These are phyloP conservation scores for Tauraco erythrolophus DNA, from an alignment of 2,113 vertebrate genomes.

Conservation along the genomic window DNA sequence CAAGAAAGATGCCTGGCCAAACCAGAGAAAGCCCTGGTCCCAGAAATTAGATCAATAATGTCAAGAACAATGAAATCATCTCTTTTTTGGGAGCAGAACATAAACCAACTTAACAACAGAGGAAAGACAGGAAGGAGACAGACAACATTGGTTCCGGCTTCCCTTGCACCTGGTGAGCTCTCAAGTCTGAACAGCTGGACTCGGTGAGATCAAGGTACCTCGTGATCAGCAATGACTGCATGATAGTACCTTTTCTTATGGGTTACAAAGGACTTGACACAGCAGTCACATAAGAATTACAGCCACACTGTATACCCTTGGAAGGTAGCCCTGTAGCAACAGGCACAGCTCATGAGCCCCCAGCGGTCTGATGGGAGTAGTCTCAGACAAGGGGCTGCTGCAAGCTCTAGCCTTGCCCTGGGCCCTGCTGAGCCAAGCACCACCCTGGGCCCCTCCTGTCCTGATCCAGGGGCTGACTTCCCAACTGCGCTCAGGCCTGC, in stretches of 20 bases:
- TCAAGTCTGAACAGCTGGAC: neutral
- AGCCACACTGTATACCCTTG: neutral
- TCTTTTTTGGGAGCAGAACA: neutral
- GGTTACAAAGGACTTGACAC: neutral
- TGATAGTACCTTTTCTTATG: neutral
- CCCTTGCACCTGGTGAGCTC: neutral
- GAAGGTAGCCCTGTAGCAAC: neutral
- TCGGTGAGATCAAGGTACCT: neutral
- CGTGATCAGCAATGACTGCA: neutral
- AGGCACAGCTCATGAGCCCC: neutral
- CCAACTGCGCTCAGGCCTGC: neutral
- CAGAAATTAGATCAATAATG: neutral
- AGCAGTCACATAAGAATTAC: neutral
- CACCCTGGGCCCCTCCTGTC: neutral
- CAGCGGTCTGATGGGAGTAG: no score
- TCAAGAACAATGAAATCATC: neutral
- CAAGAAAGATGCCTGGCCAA: neutral
- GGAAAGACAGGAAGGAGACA: neutral
- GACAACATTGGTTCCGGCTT: rapidly evolving
- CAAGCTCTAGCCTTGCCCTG: neutral
- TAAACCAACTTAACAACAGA: neutral
- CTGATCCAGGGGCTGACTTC: neutral
- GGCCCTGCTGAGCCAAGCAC: neutral
- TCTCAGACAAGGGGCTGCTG: neutral
- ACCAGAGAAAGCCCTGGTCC: neutral